Evolutionary conservation across 2,888 invertebrate genomes (phyloP), one percentile per base, ranked within the genome.

Genomic region (Deilephila elpenor): DNA sequence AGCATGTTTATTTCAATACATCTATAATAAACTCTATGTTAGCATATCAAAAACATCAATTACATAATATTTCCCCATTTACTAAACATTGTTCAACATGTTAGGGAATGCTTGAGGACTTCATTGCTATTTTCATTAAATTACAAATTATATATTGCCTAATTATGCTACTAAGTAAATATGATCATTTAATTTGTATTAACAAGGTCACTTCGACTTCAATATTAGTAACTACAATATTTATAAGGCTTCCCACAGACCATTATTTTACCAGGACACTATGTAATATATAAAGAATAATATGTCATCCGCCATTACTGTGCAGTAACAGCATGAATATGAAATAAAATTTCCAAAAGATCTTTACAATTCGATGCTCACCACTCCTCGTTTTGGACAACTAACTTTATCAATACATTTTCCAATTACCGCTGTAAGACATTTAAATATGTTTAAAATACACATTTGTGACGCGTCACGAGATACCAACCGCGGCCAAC

Each of bases 351-450:
- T 44, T 44, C 64, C 37, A 37, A 64, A 64, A 14, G 19, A 61
- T 32, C 20, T 44, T 44, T 14, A 44, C 25, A 64, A 67, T 67
- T 25, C 67, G 51, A 67, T 67, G 67, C 67, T 44, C n/a, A 20
- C 14, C 14, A 56, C 44, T 67, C 6, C 51, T 51, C 25, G 20
- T 51, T 56, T 51, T 67, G 44, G 51, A 67, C 62, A 62, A 62
- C 51, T 51, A 51, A 51, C 25, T 51, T 56, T 56, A 56, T 56
- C 56, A 56, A n/a, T 67, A 44, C 25, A 25, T 51, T 37, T 44
- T 67, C 32, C 34, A n/a, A n/a, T 62, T 34, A 62, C 37, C n/a
- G 34, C n/a, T 8, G 37, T 17, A 25, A 51, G 44, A 67, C 25
- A 20, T 20, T 20, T 67, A 67, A 60, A 60, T 60, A 60, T 29